Evolutionary conservation across 2,888 invertebrate genomes (phyloP), one percentile per base, ranked within the genome.

Genomic region (Penaeus monodon): DNA sequence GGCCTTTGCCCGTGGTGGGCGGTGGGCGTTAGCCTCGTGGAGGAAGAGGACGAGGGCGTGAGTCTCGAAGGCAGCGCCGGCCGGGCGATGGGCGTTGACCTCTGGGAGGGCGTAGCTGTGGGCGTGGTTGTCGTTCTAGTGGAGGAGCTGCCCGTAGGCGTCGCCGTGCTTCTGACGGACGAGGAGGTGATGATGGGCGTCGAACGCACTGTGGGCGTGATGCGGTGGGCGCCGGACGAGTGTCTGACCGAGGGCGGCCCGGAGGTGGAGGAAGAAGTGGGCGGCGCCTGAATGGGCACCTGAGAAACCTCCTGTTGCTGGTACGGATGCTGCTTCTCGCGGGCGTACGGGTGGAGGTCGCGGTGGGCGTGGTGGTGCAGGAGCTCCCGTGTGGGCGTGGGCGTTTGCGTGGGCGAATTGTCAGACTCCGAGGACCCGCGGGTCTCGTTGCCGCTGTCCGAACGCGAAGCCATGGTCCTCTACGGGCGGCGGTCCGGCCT

Each of bases 391-490:
- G 88, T 89, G 81, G 89, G 89, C 22, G 86, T 83, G 81, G 85
- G 85, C 38, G 86, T 83, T 74, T 81, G 85, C 64, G 89, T 85
- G 57, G 89, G 88, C 64, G 89, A 88, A 70, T 88, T 88, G 81
- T 89, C 89, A 77, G 89, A 89, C 84, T 89, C 89, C 27, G 89
- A 89, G 77, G 89, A 89, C 81, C 89, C 89, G 29, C 89, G 80
- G 65, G 89, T 89, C 81, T 89, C 89, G 88, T 89, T 89, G 68
- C 89, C 89, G 68, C 89, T 89, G 86, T 89, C 89, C 29, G 89
- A 89, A 20, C 89, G 81, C 20, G 89, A 89, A 22, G 89, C 89
- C 89, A 89, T 89, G 29, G 29, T 65, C 64, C 66, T 79, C 38
- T 66, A 49, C 17, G 29, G 57, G 17, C 22, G 76, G 65, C 27